These are phyloP conservation scores for Formica selysi DNA, from an alignment of 1,140 invertebrate species.

Conservation along the genomic window DNA sequence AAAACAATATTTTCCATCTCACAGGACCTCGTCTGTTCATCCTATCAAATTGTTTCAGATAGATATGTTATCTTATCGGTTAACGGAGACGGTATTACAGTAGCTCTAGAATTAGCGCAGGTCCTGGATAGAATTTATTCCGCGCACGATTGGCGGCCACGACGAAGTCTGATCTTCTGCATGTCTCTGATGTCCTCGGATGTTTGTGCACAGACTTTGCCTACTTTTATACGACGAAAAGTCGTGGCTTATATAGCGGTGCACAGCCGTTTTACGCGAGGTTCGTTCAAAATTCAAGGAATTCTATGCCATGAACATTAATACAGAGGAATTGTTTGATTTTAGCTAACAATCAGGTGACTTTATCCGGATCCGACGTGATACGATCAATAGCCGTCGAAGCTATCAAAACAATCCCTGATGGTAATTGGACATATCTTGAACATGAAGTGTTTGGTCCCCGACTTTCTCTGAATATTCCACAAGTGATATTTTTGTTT, in stretches of 20 bases:
- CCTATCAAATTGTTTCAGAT: slow-evolving; percentile 74
- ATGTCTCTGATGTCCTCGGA: slow-evolving; percentile 77
- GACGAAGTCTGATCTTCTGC: slow-evolving; percentile 82
- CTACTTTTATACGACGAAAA: slow-evolving; percentile 74
- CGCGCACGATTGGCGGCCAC: slow-evolving; percentile 79
- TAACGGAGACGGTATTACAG: slow-evolving; percentile 75
- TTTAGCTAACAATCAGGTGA: slow-evolving; percentile 77
- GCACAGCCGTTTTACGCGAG: slow-evolving; percentile 76
- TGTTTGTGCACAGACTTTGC: slow-evolving; percentile 76
- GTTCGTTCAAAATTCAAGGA: slow-evolving; percentile 66
- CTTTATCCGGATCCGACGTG: slow-evolving; percentile 82
- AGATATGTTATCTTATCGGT: slow-evolving; percentile 81
- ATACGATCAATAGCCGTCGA: slow-evolving; percentile 78
- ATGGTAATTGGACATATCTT: slow-evolving; percentile 35
- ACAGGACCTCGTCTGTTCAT: not conserved
- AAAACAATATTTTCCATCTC: slow-evolving; percentile 8
- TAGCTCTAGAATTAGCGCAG: slow-evolving; percentile 79
- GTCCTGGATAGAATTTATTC: slow-evolving; percentile 74
- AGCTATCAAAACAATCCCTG: slow-evolving; percentile 60
- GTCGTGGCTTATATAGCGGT: slow-evolving; percentile 80
- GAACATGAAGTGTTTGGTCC: slow-evolving; percentile 61
- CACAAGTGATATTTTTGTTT: slow-evolving; percentile 81
- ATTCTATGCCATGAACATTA: not conserved
- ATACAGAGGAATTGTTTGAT: slow-evolving; percentile 36
- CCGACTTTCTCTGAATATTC: slow-evolving; percentile 77